These are phyloP conservation scores for Himalopsyche kuldschensis DNA, from an alignment of 2,888 invertebrate species.

Conservation along the genomic window DNA sequence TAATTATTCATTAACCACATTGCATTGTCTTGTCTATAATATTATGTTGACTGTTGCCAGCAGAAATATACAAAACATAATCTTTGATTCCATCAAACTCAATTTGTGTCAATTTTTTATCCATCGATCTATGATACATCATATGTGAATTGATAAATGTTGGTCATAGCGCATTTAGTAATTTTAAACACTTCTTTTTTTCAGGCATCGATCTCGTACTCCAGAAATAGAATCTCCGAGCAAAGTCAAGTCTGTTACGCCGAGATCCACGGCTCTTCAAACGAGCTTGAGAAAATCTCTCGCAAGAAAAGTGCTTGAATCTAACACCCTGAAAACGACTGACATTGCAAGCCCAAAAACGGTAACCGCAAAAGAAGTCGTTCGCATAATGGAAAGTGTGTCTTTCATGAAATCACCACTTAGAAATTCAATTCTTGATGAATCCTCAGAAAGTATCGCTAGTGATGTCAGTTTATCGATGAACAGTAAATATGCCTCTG, in stretches of 20 bases:
- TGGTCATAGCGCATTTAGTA: no score
- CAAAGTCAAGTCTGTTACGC: slow-evolving; percentile 41
- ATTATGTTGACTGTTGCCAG: no score
- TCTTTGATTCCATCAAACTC: no score
- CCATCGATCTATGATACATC: no score
- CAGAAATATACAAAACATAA: no score
- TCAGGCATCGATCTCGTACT: slow-evolving; percentile 53
- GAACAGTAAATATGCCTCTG: neutral
- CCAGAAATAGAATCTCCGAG: slow-evolving; percentile 47
- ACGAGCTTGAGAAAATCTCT: slow-evolving; percentile 50
- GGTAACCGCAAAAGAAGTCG: slow-evolving; percentile 40
- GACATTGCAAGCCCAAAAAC: slow-evolving; percentile 11
- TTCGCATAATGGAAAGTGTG: slow-evolving; percentile 41
- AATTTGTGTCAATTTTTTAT: no score
- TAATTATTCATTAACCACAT: no score
- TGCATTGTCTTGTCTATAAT: no score
- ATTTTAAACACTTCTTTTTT: slow-evolving; percentile 21
- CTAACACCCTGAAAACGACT: slow-evolving; percentile 46
- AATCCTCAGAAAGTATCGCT: slow-evolving; percentile 43
- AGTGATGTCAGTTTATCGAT: neutral
- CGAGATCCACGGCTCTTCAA: slow-evolving; percentile 15
- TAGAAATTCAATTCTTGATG: neutral
- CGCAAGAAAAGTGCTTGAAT: slow-evolving; percentile 53
- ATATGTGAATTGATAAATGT: no score
- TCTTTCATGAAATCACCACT: neutral